A percentile compares a stretch with the other conserved stretches of the same genome.
Conservation (phyloP, 2,888 invertebrate species). For the Troglohyphantes excavatus region DNA sequence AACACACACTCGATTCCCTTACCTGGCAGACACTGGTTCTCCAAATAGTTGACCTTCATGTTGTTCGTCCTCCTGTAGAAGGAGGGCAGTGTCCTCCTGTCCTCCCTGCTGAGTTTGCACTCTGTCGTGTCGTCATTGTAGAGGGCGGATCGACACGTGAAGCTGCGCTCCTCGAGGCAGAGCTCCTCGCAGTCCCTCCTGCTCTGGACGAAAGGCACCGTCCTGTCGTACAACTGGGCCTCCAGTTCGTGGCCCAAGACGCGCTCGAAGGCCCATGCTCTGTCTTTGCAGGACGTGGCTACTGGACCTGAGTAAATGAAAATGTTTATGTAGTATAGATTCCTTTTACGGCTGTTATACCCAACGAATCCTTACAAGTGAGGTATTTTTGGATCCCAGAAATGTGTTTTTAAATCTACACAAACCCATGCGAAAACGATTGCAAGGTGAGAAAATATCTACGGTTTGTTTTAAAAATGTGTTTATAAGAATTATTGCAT, state of each 20-base stretch:
- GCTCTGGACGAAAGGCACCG: conserved; percentile 83
- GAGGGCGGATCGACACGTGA: conserved; percentile 84
- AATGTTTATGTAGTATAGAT: too few species aligned
- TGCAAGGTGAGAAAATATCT: too few species aligned
- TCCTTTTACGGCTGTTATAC: too few species aligned
- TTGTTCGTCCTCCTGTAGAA: conserved; percentile 79
- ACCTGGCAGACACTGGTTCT: conserved; percentile 85
- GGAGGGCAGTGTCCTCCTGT: conserved; percentile 83
- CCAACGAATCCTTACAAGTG: too few species aligned
- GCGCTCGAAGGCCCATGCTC: conserved; percentile 84
- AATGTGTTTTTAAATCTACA: too few species aligned
- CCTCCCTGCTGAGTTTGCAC: conserved; percentile 84
- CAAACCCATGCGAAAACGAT: too few species aligned
- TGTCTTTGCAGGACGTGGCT: conserved; percentile 82
- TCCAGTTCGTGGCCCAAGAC: conserved; percentile 84
- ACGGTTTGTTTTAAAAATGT: too few species aligned
- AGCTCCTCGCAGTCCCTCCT: conserved; percentile 84
- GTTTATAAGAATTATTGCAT: too few species aligned
- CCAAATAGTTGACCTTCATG: conserved; percentile 84
- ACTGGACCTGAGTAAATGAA: conserved; percentile 68
- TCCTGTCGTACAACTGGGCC: conserved; percentile 83
- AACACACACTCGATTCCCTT: too few species aligned
- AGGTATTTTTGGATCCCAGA: too few species aligned
- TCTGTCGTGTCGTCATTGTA: conserved; percentile 84
- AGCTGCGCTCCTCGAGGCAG: conserved; percentile 83